Evolutionary conservation across 2,113 vertebrate genomes (phyloP).

Genomic region (Ancistrus triradiatus): DNA sequence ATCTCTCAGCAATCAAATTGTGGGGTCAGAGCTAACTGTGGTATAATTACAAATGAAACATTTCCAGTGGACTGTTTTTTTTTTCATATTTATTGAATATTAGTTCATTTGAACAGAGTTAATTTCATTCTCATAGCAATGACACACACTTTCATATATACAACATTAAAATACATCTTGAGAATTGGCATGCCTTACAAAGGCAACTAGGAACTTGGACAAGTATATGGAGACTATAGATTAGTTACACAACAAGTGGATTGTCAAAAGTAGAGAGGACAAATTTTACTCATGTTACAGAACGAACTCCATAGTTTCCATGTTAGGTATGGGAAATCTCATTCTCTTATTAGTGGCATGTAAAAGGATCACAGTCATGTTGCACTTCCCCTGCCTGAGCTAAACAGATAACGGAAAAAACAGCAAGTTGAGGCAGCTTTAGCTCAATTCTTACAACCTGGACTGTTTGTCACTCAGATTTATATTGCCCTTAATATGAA

Average conservation of each 20-base stretch:
- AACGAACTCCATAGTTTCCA: slow-evolving; percentile 33
- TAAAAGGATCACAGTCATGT: slow-evolving; percentile 48
- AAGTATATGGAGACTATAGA: slow-evolving; percentile 43
- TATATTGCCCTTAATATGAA: slow-evolving; percentile 32
- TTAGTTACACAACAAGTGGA: slow-evolving; percentile 39
- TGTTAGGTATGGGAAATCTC: slow-evolving; percentile 31
- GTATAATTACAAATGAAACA: too few relatives aligned
- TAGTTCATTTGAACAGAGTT: slow-evolving; percentile 47
- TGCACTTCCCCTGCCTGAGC: slow-evolving; percentile 38
- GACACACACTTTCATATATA: slow-evolving; percentile 44
- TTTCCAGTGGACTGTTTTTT: slow-evolving; percentile 30
- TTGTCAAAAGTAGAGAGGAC: slow-evolving; percentile 34
- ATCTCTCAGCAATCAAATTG: too few relatives aligned
- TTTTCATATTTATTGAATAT: slow-evolving; percentile 52
- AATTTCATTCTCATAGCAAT: slow-evolving; percentile 50
- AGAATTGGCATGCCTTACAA: slow-evolving; percentile 50
- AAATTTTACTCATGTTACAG: slow-evolving; percentile 15
- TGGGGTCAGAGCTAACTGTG: too few relatives aligned
- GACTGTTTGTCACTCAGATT: not conserved
- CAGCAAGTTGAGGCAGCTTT: slow-evolving; percentile 38
- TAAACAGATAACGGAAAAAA: slow-evolving; percentile 30
- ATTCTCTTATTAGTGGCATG: slow-evolving; percentile 39
- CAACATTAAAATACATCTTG: slow-evolving; percentile 45
- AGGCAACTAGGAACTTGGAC: slow-evolving; percentile 49
- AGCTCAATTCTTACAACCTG: slow-evolving; percentile 37